Conservation (phyloP, 1,140 invertebrate species). For the Anoplolepis gracilipes region DNA sequence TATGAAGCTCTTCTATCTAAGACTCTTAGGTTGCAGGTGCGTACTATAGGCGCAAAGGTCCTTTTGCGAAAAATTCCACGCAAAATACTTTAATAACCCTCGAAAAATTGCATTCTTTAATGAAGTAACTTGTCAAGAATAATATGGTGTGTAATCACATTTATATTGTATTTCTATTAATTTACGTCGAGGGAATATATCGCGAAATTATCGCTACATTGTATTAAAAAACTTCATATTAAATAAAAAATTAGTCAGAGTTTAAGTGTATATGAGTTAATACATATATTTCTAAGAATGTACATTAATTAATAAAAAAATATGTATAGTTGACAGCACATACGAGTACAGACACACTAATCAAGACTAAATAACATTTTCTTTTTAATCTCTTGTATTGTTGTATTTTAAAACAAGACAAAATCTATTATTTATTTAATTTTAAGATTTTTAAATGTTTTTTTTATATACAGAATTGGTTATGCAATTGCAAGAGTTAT, state of each 20-base stretch:
- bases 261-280: no score
- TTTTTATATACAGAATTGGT: neutral
- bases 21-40: neutral
- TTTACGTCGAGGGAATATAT: neutral
- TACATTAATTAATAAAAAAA: neutral
- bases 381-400: neutral
- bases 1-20: neutral
- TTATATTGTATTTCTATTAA: neutral
- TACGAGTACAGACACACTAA: no score
- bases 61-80: neutral
- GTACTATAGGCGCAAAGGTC: neutral
- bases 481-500: slow-evolving; percentile 14
- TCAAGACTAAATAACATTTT: no score
- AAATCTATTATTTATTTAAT: neutral
- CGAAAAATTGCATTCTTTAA: neutral
- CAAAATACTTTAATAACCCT: neutral
- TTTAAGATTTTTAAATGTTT: slow-evolving; percentile 6
- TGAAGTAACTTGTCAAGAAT: neutral
- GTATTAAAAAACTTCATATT: no score
- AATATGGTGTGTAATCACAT: neutral
- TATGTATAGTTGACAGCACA: no score
- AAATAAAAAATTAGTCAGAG: no score
- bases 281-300: no score
- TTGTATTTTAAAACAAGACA: neutral
- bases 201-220: no score